phyloP scores from a whole-genome alignment of 23 tunicate species.

The Trididemnum nubilum region DNA sequence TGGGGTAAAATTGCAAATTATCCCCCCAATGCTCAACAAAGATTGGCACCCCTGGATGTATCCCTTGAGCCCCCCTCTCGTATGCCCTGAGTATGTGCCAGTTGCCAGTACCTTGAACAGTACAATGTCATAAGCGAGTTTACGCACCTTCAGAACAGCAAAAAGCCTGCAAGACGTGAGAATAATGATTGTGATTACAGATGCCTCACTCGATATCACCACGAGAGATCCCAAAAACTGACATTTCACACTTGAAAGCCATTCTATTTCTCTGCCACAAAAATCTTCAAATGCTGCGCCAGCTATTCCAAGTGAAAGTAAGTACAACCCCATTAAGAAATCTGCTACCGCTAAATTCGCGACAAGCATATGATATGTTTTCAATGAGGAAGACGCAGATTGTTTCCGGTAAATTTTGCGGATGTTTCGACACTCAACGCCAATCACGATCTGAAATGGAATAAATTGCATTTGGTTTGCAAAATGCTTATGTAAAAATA shows the following conservation, averaged over 20 bases:
- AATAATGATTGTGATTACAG: slow-evolving; percentile 1
- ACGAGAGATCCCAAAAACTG: background rate
- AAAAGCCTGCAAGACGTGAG: slow-evolving; percentile 1
- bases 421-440: background rate
- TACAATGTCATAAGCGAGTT: no score
- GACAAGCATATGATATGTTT: background rate
- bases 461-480: background rate
- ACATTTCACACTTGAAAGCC: background rate
- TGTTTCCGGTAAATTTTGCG: background rate
- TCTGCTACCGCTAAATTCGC: slow-evolving; percentile 8
- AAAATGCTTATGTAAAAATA: background rate
- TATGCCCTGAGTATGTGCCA: no score
- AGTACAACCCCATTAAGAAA: slow-evolving; percentile 3
- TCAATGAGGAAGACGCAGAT: background rate
- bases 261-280: background rate
- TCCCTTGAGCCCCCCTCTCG: no score
- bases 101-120: no score
- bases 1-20: no score
- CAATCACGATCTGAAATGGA: background rate
- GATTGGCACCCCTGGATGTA: no score
- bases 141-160: slow-evolving; percentile 13
- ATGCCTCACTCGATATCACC: slow-evolving; percentile 15
- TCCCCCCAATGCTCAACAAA: no score
- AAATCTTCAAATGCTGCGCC: background rate
- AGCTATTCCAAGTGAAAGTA: background rate